Conservation (phyloP, 23 tunicate species). For the Ascidia mentula region DNA sequence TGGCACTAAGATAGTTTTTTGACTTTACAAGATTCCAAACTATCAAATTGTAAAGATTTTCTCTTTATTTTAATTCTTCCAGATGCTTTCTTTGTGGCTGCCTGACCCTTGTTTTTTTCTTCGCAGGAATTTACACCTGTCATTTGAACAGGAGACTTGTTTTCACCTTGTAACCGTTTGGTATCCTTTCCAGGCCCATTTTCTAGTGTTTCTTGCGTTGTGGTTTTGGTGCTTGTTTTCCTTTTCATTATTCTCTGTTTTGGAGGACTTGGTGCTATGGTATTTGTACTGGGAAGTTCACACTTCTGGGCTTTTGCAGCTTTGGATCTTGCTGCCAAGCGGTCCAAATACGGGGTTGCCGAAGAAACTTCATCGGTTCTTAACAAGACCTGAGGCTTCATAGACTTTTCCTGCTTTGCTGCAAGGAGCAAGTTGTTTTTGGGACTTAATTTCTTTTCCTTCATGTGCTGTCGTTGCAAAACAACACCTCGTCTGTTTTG, state of each 20-base stretch:
- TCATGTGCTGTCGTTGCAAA: background rate
- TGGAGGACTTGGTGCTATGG: background rate
- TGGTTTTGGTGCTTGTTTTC: background rate
- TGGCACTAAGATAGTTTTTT: background rate
- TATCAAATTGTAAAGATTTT: background rate
- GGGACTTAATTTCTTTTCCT: background rate
- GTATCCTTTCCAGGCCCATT: background rate
- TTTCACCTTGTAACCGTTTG: no score
- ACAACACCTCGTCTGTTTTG: background rate
- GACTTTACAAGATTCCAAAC: background rate
- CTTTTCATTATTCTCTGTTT: background rate
- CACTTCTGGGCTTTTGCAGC: background rate
- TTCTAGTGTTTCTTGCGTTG: background rate
- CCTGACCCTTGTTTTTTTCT: background rate
- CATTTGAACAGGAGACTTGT: background rate
- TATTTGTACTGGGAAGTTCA: background rate
- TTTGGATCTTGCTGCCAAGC: background rate
- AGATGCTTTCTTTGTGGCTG: background rate
- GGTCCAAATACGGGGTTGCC: background rate
- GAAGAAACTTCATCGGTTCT: background rate
- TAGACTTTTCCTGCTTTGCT: background rate
- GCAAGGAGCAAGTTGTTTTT: background rate
- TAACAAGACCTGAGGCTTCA: background rate
- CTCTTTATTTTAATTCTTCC: background rate
- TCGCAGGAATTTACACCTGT: background rate